A percentile compares a stretch with the other conserved stretches of the same genome.
These are phyloP conservation scores for Scaptomyza montana DNA, from an alignment of 1,140 invertebrate species.

Conservation along the genomic window DNA sequence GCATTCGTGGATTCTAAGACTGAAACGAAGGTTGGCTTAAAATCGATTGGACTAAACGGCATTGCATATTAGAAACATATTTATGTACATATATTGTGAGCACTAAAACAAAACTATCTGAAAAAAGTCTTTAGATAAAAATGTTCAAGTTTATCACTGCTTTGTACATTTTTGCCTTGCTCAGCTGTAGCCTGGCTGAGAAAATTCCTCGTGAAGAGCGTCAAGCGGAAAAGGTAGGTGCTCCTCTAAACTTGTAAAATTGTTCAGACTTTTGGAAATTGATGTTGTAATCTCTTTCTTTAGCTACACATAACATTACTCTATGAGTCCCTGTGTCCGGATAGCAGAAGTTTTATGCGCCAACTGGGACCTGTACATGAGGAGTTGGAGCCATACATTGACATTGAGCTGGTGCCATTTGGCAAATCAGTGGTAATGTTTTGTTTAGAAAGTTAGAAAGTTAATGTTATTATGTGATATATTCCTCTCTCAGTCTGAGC, in stretches of 20 bases:
- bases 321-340: constrained; percentile 92
- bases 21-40: constrained; percentile 50
- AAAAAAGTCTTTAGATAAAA: constrained; percentile 1
- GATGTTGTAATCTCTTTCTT: neutral
- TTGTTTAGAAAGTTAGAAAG: neutral
- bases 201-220: constrained; percentile 39
- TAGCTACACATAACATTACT: constrained; percentile 85
- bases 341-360: constrained; percentile 88
- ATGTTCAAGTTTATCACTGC: constrained; percentile 46
- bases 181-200: constrained; percentile 31
- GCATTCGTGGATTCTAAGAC: constrained; percentile 43
- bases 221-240: constrained; percentile 51
- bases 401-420: constrained; percentile 88
- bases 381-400: constrained; percentile 84
- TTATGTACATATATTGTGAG: neutral
- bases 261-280: neutral
- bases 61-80: constrained; percentile 3
- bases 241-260: neutral
- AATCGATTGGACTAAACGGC: constrained; percentile 48
- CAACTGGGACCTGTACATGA: constrained; percentile 85
- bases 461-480: neutral
- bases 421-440: constrained; percentile 89
- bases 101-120: too few species aligned
- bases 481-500: constrained; percentile 44
- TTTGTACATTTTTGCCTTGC: constrained; percentile 35